Evolutionary conservation across 1,140 invertebrate species (phyloP), one percentile per base, ranked within the genome.

Genomic region (Pararge aegeria): DNA sequence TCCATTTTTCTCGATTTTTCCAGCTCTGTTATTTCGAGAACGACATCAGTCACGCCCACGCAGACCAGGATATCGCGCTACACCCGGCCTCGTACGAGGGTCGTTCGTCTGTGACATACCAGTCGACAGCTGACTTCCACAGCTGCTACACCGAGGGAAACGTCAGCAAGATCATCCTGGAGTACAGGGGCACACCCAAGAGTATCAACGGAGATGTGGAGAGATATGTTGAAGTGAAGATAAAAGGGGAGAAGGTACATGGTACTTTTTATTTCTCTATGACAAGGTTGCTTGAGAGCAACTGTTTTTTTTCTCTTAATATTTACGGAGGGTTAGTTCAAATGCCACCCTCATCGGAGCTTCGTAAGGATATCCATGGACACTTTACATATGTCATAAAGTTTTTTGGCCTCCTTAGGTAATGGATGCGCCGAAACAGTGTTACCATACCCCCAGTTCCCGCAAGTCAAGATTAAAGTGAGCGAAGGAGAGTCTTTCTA

Each of bases 1-100:
- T 50, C 21, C 2, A 13, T 12, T 18, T 48, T 53, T 40, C 5
- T 7, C 52, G 46, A 10, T 15, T 64, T 19, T 48, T 61, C 7
- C 66, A 83, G 80, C 49, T 83, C 0, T 80, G 80, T 44, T 66
- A 78, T 9, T 68, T 66, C 24, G 66, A 76, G 37, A 66, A 80
- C 27, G 78, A 80, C 38, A 64, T 70, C 0, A 77, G 70, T 18
- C 76, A 80, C 13, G 66, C 73, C 5, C 20, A 71, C 9, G 66
- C 66, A 1, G 75, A 81, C 29, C 70, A 78, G 21, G 78, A 82
- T 42, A 55, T 81, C 0, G 68, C 75, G 27, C 56, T 66, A 0
- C 61, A 73, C 13, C 80, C 82, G 15, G 66, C 76, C 0, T 67
- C 74, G 0, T 84, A 80, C 40, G 68, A 78, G 29, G 82, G 81